phyloP scores from a whole-genome alignment of 2,113 vertebrate genomes.

The Telmatochromis bifrenatus region DNA sequence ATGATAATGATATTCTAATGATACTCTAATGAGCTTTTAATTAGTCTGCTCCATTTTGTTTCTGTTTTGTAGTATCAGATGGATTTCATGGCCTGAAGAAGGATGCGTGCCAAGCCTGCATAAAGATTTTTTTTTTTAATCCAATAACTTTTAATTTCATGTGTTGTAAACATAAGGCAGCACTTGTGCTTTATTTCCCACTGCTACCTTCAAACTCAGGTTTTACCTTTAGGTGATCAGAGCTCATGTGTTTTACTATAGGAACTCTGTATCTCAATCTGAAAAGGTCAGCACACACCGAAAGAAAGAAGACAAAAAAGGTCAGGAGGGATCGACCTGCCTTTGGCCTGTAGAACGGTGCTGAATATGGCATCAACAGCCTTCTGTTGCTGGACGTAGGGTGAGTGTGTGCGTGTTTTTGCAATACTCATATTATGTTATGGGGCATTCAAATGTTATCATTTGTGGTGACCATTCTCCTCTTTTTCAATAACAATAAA shows the following conservation, averaged over 20 bases:
- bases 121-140: background rate
- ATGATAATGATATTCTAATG: background rate
- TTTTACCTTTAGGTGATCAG: background rate
- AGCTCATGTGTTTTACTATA: background rate
- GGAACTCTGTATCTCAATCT: slow-evolving; percentile 9
- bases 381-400: background rate
- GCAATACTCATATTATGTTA: background rate
- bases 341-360: background rate
- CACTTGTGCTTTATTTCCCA: background rate
- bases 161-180: background rate
- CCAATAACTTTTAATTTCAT: background rate
- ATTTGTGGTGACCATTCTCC: background rate
- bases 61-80: background rate
- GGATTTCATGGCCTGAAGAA: background rate
- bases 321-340: background rate
- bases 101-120: background rate
- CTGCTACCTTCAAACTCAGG: background rate
- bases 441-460: background rate
- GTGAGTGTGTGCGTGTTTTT: background rate
- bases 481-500: background rate
- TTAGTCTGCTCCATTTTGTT: slow-evolving; percentile 9
- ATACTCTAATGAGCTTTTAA: background rate
- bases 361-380: background rate
- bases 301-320: slow-evolving; percentile 6
- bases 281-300: slow-evolving; percentile 23